Percentiles rank a stretch among this genome's conserved stretches.
phyloP scores from a whole-genome alignment of 2,113 vertebrate species.

The Triplophysa tibetana region DNA sequence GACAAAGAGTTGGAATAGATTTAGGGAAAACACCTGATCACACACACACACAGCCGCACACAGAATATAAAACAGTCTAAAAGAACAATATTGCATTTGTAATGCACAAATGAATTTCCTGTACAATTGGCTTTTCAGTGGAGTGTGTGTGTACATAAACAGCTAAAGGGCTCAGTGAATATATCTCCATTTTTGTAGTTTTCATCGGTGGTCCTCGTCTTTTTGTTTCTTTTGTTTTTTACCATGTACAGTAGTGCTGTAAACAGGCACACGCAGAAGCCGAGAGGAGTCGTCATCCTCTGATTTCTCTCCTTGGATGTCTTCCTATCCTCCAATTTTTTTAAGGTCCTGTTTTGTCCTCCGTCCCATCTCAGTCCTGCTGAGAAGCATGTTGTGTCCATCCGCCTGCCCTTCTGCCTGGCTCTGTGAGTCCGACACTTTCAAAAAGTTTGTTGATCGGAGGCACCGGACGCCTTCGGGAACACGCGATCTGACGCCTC shows the following conservation, averaged over 20 bases:
- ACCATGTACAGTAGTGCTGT: constrained; percentile 89
- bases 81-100: constrained; percentile 96
- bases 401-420: constrained; percentile 48
- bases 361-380: constrained; percentile 87
- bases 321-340: constrained; percentile 61
- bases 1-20: constrained; percentile 86
- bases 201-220: constrained; percentile 31
- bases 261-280: constrained; percentile 97
- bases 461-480: constrained; percentile 21
- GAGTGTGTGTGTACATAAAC: constrained; percentile 75
- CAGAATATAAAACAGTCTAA: constrained; percentile 97
- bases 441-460: constrained; percentile 21
- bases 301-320: constrained; percentile 68
- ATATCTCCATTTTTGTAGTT: constrained; percentile 47
- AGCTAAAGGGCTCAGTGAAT: constrained; percentile 95
- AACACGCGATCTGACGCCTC: constrained; percentile 68
- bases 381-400: constrained; percentile 87
- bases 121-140: constrained; percentile 92
- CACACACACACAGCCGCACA: constrained; percentile 83
- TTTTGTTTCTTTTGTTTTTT: constrained; percentile 14
- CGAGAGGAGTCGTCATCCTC: constrained; percentile 68
- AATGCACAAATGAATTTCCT: constrained; percentile 92
- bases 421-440: constrained; percentile 23
- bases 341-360: constrained; percentile 16
- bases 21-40: constrained; percentile 86